Percentiles rank a stretch among this genome's conserved stretches.
These are phyloP conservation scores for Lepilemur ruficaudatus DNA, from an alignment of 2,797 vertebrate genomes.

Conservation along the genomic window DNA sequence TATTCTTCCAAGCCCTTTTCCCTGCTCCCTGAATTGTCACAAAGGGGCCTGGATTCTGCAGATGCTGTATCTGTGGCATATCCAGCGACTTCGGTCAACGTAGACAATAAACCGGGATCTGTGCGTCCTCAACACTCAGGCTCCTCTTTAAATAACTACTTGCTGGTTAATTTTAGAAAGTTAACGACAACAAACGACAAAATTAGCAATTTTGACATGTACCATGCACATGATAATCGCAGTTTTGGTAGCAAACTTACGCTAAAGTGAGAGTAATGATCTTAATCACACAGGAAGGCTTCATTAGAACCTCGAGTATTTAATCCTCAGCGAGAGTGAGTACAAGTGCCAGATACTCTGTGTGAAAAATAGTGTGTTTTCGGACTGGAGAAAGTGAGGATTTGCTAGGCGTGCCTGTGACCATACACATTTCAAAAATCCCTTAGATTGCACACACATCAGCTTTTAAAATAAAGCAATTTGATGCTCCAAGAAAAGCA, in stretches of 20 bases:
- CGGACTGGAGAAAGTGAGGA: conserved; percentile 44
- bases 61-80: rapidly evolving
- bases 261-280: conserved; percentile 16
- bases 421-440: background rate
- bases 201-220: background rate
- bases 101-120: background rate
- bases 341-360: background rate
- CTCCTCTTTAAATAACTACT: background rate
- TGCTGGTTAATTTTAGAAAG: background rate
- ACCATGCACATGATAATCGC: conserved; percentile 12
- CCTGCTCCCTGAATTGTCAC: background rate
- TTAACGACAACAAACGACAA: background rate
- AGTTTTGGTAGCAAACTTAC: background rate
- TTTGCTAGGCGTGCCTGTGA: conserved; percentile 24
- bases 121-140: background rate
- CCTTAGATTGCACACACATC: background rate
- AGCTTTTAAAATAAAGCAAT: conserved; percentile 9
- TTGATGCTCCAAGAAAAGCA: background rate
- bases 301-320: conserved; percentile 28
- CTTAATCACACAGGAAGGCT: conserved; percentile 1
- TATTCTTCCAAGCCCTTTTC: background rate
- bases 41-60: background rate
- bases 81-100: background rate
- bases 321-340: background rate
- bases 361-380: conserved; percentile 9